Base-by-base conservation (phyloP, 2,113 vertebrate species). In the Gobius niger region DNA sequence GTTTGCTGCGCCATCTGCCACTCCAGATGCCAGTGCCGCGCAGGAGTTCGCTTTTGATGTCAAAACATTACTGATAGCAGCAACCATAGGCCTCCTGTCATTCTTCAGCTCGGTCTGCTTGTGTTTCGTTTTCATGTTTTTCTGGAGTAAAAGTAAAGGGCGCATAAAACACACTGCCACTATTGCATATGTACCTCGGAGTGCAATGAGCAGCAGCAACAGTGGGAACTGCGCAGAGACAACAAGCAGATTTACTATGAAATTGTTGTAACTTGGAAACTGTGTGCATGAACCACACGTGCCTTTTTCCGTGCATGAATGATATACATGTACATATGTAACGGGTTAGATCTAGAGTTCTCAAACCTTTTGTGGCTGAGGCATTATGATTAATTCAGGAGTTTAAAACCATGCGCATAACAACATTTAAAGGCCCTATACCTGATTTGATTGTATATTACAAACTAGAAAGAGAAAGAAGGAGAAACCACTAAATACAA, bases 131-230 rank as follows among this genome's bases (percentile, higher is more conserved):
- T 93, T 96, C 76, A 95, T 97, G 67, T 91, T 95, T 67, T 87
- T 96, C 56, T 97, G 95, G 95, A 96, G 94, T 75, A 94, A 94
- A 61, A 85, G 93, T 80, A 94, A 91, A 70, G 95, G 95, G 5
- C 91, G 92, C 41, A 89, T 95, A 75, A 96, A 94, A 78, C 94
- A 93, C 83, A 95, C 93, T 0, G 82, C 93, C 60, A 92, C 90
- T 4, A 94, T 95, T 2, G 93, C 94, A 4, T 94, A 94, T 4
- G 93, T 94, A 34, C 90, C 93, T 19, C 90, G 81, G 68, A 91
- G 72, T 41, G 61, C 85, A 9, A 77, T 15, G 70, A 69, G 64
- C 16, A 72, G 1, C 15, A 76, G 47, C 5, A 76, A 63, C 0
- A 54, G 67, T 9, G 79, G 88, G 0, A 85, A 85, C 46, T 76